Conservation (phyloP, 2,113 vertebrate genomes). For the Lethenteron camtschaticum region DNA sequence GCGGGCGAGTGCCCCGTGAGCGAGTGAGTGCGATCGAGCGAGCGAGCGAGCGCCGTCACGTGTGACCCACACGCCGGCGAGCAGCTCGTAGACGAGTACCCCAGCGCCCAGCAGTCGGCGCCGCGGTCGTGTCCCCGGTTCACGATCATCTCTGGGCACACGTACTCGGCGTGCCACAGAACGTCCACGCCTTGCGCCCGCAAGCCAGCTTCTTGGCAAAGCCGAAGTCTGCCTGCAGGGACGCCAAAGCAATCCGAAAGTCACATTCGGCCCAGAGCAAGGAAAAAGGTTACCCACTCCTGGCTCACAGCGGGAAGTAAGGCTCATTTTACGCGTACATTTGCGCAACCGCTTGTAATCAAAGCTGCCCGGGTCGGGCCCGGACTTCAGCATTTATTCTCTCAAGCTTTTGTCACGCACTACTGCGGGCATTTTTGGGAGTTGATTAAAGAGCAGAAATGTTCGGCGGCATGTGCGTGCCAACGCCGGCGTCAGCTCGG, state of each 20-base stretch:
- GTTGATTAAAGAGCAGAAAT: no score
- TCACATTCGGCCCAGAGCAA: no score
- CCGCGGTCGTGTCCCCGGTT: slow-evolving; percentile 77
- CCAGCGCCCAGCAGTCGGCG: slow-evolving; percentile 78
- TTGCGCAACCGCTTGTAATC: no score
- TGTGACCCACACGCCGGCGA: slow-evolving; percentile 53
- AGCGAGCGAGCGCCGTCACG: neutral
- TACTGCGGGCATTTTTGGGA: no score
- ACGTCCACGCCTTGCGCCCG: slow-evolving; percentile 81
- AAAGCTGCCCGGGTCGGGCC: no score
- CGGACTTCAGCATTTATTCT: no score
- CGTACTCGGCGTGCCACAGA: slow-evolving; percentile 79
- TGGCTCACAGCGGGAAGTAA: no score
- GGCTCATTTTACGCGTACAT: no score
- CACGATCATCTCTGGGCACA: slow-evolving; percentile 74
- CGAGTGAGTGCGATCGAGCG: neutral
- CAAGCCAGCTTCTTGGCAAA: slow-evolving; percentile 69
- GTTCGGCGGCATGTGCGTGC: no score
- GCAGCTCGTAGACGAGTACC: slow-evolving; percentile 69
- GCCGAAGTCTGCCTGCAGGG: slow-evolving; percentile 62
- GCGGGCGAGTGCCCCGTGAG: neutral
- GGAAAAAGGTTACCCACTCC: no score
- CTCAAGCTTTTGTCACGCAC: no score
- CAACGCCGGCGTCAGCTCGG: neutral
- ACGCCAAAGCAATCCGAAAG: neutral